Conservation (phyloP, 1,140 invertebrate species). For the Cydia amplana region DNA sequence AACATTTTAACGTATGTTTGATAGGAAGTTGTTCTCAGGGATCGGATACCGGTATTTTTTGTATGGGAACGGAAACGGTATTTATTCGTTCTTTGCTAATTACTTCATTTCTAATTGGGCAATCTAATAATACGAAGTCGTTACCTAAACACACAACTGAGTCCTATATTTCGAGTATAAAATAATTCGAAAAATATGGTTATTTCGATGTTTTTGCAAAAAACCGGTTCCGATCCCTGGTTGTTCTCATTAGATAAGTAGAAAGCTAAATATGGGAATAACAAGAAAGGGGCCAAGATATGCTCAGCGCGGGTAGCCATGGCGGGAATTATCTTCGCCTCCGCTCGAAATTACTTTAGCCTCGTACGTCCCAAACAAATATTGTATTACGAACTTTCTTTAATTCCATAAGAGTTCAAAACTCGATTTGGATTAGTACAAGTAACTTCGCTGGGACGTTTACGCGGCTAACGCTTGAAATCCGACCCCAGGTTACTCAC, state of each 20-base stretch:
- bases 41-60: too few species aligned
- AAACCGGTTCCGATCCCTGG: too few species aligned
- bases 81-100: too few species aligned
- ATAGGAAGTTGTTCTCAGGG: background rate
- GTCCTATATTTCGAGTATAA: too few species aligned
- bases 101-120: too few species aligned
- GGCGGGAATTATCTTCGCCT: background rate
- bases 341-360: background rate
- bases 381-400: background rate
- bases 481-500: conserved; percentile 6
- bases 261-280: background rate
- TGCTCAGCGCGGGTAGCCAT: background rate
- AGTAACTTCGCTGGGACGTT: background rate
- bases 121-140: too few species aligned
- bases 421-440: background rate
- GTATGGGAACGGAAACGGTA: too few species aligned
- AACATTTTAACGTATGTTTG: too few species aligned
- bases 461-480: background rate
- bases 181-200: too few species aligned
- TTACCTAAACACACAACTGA: too few species aligned
- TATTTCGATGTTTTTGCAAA: too few species aligned
- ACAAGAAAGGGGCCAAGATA: background rate
- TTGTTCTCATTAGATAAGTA: background rate
- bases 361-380: background rate
- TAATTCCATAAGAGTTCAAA: conserved; percentile 8